Evolutionary conservation across 2,113 vertebrate genomes (phyloP).

Genomic region (Petaurus breviceps): DNA sequence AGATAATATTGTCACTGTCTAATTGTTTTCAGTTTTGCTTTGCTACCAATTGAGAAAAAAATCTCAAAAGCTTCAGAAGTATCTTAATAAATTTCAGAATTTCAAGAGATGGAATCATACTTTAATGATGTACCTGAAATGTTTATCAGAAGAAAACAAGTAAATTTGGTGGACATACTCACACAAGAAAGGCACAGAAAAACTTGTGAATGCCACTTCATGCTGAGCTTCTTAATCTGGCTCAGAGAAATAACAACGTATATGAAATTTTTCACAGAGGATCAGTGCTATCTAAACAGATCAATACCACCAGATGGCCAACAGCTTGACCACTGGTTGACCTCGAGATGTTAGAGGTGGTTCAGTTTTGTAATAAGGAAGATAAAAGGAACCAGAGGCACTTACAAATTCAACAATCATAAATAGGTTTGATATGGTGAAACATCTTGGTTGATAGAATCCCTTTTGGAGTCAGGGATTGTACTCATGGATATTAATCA

Average conservation of each 20-base stretch:
- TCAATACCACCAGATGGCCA: not conserved
- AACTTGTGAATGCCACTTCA: not conserved
- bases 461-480: not conserved
- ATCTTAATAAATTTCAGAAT: not conserved
- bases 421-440: not conserved
- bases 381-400: not conserved
- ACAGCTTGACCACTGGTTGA: not conserved
- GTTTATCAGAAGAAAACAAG: not conserved
- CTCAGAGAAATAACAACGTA: not conserved
- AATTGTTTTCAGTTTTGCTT: not conserved
- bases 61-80: not conserved
- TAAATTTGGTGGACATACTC: not conserved
- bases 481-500: not conserved
- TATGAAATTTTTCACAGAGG: not conserved
- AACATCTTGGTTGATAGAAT: not conserved
- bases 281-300: not conserved
- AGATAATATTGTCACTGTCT: not conserved
- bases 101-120: not conserved
- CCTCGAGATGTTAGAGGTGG: not conserved
- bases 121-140: not conserved
- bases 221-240: not conserved
- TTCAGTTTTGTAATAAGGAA: not conserved
- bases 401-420: not conserved
- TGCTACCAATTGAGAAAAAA: not conserved
- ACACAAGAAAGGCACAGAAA: not conserved